Evolutionary conservation across 2,888 invertebrate species (phyloP).

Genomic region (Sarcophaga variegata): DNA sequence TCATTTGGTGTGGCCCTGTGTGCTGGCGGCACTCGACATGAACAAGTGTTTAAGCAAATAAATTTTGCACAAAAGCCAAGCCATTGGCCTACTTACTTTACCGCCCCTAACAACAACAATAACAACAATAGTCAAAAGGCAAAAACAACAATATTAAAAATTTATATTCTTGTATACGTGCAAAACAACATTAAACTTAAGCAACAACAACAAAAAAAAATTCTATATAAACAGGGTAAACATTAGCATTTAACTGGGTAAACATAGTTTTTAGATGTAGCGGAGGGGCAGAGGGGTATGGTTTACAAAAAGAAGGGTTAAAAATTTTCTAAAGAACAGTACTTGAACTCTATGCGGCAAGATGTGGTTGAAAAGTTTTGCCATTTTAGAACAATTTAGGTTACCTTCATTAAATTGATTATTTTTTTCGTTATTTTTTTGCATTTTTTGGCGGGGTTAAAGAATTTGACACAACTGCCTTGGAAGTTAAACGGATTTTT

Average conservation of each 20-base stretch:
- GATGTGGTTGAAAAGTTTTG: slow-evolving; percentile 13
- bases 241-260: not conserved
- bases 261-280: not conserved
- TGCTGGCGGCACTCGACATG: not conserved
- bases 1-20: not conserved
- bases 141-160: not conserved
- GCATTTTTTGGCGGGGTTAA: not conserved
- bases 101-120: slow-evolving; percentile 4
- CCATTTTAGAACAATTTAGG: not conserved
- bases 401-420: not conserved
- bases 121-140: slow-evolving; percentile 3
- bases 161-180: not conserved
- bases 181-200: slow-evolving; percentile 4
- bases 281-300: not conserved
- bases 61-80: slow-evolving; percentile 37
- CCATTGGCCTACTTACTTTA: slow-evolving; percentile 56
- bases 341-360: slow-evolving; percentile 17
- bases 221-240: not conserved
- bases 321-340: slow-evolving; percentile 2
- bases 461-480: too few relatives aligned
- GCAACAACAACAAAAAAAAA: not conserved
- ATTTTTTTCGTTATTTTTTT: not conserved
- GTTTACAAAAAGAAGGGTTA: not conserved
- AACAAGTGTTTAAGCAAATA: slow-evolving; percentile 29
- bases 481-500: not conserved